Evolutionary conservation across 2,113 vertebrate species (phyloP), one percentile per base, ranked within the genome.

Genomic region (Halcyon malimbica): DNA sequence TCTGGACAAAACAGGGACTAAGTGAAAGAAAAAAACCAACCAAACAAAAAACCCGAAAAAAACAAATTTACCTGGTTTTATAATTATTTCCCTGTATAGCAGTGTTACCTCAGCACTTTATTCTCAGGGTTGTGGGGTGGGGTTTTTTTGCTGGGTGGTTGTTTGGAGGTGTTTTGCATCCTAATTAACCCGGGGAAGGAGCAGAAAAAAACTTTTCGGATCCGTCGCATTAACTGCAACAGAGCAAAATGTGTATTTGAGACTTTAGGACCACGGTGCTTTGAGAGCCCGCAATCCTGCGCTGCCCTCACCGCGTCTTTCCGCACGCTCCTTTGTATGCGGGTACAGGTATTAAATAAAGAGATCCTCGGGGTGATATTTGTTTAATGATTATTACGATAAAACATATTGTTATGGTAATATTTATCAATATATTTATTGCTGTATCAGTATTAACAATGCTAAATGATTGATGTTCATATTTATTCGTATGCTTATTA

Each of bases 161-260:
- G 39, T 41, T 16, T 44, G 24, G 25, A 7, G 17, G 14, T 2
- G 8, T 26, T 57, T 48, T 69, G 5, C 54, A 18, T 19, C 14
- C 37, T 39, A 28, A 41, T 16, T 23, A 51, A 62, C 5, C 5
- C 8, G 20, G 33, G 12, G 26, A 42, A 50, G 8, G 44, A 24
- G 5, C 1, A 5, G 29, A 14, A 57, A 53, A 8, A 29, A 54
- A 50, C 8, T 9, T 65, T 65, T 59, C 29, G 18, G 2, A 0
- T 2, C 50, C 2, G 0, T 39, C 18, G 11, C 8, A 1, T 35
- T 26, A 64, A 19, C 8, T 0, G 11, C 39, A 1, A 3, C 4
- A 14, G 21, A 35, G 9, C 54, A 83, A 51, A 42, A 57, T 2
- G 28, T 2, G 5, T 5, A 1, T 60, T 60, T 13, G 56, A 8